phyloP scores from a whole-genome alignment of 2,113 vertebrate species.

The Solea senegalensis region DNA sequence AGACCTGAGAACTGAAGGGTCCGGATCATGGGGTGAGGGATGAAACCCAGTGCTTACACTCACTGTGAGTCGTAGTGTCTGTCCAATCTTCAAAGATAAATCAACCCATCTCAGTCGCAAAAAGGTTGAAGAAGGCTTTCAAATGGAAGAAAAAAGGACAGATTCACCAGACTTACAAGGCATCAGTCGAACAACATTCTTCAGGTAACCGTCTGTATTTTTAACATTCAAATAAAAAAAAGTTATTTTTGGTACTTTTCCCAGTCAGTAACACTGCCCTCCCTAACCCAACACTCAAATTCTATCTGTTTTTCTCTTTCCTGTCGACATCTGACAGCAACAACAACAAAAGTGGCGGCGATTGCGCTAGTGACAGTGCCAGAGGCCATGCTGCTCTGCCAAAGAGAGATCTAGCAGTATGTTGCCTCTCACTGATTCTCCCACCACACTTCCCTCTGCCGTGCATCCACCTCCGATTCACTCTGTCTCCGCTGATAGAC shows the following conservation, averaged over 20 bases:
- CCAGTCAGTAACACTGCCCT: constrained; percentile 20
- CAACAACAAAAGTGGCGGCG: constrained; percentile 37
- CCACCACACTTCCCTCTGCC: neutral
- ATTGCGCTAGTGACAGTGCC: constrained; percentile 53
- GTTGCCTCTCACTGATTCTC: constrained; percentile 32
- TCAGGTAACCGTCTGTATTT: neutral
- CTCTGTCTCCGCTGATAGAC: constrained; percentile 61
- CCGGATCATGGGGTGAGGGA: constrained; percentile 15
- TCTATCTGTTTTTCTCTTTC: constrained; percentile 41
- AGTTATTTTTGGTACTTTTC: constrained; percentile 7
- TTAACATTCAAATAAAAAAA: neutral
- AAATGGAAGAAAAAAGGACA: too few species aligned
- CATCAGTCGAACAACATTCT: too few species aligned
- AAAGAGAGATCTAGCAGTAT: constrained; percentile 63
- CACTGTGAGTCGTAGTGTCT: constrained; percentile 14
- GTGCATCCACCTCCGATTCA: constrained; percentile 1
- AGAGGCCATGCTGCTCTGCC: constrained; percentile 63
- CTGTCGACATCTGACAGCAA: constrained; percentile 59
- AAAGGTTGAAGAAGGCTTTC: too few species aligned
- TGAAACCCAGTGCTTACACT: constrained; percentile 7
- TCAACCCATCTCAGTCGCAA: too few species aligned
- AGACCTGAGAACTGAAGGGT: constrained; percentile 23
- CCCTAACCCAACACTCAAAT: constrained; percentile 18
- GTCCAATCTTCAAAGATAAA: too few species aligned
- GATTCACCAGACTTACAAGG: too few species aligned